A percentile compares a stretch with the other conserved stretches of the same genome.
phyloP scores from a whole-genome alignment of 2,888 invertebrate genomes.

The Laothoe populi region DNA sequence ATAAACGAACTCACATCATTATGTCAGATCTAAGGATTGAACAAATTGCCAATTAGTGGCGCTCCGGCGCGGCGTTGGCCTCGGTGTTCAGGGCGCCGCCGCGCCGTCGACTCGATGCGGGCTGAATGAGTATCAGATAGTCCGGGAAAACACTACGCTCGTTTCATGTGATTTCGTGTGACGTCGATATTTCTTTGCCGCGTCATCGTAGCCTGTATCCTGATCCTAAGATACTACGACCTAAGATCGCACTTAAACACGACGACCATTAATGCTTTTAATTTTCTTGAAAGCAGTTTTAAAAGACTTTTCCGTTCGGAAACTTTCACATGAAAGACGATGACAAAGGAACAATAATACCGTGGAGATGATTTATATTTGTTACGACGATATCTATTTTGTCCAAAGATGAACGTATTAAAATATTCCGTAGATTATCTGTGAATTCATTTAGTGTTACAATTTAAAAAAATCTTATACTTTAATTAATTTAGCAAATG shows the following conservation, averaged over 20 bases:
- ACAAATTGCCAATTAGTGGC: constrained; percentile 84
- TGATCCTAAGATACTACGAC: constrained; percentile 25
- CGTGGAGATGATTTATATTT: constrained; percentile 50
- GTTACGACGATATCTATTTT: too few species aligned
- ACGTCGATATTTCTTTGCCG: constrained; percentile 21
- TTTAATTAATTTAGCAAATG: too few species aligned
- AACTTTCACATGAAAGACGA: constrained; percentile 79
- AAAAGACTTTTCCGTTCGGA: constrained; percentile 81
- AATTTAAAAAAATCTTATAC: too few species aligned
- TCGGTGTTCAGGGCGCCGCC: constrained; percentile 51
- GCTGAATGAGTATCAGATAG: constrained; percentile 31
- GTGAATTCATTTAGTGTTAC: too few species aligned
- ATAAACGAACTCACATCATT: constrained; percentile 84
- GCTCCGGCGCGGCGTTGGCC: constrained; percentile 53
- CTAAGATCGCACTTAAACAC: constrained; percentile 58
- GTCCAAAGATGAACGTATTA: too few species aligned
- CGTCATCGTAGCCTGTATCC: constrained; percentile 19
- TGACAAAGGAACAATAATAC: constrained; percentile 67
- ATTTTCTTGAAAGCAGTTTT: constrained; percentile 83
- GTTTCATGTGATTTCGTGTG: constrained; percentile 21
- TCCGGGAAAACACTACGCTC: constrained; percentile 26
- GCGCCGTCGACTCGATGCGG: constrained; percentile 45
- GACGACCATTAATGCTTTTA: constrained; percentile 78
- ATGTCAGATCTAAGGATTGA: constrained; percentile 83
- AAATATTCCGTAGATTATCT: too few species aligned